Percentiles rank a stretch among this genome's conserved stretches.
Evolutionary conservation across 2,888 invertebrate genomes (phyloP).

Genomic region (Pyrgus malvae): DNA sequence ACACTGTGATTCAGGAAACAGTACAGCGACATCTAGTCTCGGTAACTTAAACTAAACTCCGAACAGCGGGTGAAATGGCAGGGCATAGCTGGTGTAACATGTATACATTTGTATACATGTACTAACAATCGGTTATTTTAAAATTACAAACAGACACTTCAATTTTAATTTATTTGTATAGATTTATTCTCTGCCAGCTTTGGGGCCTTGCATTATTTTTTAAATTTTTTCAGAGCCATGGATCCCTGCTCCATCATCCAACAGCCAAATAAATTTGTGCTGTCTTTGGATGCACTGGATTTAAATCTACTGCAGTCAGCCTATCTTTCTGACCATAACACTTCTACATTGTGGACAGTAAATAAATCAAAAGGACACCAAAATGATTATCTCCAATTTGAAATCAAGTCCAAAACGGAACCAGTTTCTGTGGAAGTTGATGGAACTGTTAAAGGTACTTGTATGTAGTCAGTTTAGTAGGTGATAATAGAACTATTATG

Average conservation of each 20-base stretch:
- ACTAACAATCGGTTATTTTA: too few species aligned
- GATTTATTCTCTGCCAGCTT: too few species aligned
- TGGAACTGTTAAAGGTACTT: conserved; percentile 7
- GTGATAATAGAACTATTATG: too few species aligned
- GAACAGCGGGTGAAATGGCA: too few species aligned
- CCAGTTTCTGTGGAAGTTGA: not conserved
- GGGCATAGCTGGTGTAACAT: too few species aligned
- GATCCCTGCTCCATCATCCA: not conserved
- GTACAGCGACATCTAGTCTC: too few species aligned
- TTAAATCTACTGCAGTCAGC: conserved; percentile 23
- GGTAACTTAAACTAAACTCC: too few species aligned
- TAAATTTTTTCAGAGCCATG: not conserved
- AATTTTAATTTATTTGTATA: too few species aligned
- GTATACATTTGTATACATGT: too few species aligned
- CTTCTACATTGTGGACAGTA: conserved; percentile 1
- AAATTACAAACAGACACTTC: too few species aligned
- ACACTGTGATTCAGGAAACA: too few species aligned
- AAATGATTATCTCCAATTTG: conserved; percentile 33
- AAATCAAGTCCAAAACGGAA: conserved; percentile 23
- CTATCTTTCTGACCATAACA: not conserved
- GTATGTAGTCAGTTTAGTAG: not conserved
- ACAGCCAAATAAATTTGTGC: conserved; percentile 20
- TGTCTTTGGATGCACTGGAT: conserved; percentile 32
- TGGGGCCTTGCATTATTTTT: too few species aligned
- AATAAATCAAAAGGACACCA: not conserved